These are phyloP conservation scores for Xanthia icteritia DNA, from an alignment of 2,888 invertebrate species.

Conservation along the genomic window DNA sequence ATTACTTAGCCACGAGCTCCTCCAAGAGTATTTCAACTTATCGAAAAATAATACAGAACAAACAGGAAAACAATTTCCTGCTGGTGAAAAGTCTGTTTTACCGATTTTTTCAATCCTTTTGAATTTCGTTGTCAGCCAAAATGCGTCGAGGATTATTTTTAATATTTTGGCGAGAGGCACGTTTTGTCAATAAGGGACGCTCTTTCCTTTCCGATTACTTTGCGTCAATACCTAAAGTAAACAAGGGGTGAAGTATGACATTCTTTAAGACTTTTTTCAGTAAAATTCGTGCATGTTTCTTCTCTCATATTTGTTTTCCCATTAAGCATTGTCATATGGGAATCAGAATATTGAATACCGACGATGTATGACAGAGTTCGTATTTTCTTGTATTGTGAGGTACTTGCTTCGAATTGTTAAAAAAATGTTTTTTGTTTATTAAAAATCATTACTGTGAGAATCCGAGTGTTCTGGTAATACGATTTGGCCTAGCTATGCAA, in stretches of 20 bases:
- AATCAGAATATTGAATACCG: slow-evolving; percentile 49
- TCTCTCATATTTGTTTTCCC: slow-evolving; percentile 68
- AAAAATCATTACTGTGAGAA: not conserved
- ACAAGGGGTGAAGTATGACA: slow-evolving; percentile 77
- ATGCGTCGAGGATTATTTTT: slow-evolving; percentile 78
- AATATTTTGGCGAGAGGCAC: slow-evolving; percentile 82
- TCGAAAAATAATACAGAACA: slow-evolving; percentile 57
- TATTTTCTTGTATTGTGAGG: slow-evolving; percentile 9
- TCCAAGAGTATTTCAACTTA: slow-evolving; percentile 40
- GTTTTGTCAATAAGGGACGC: slow-evolving; percentile 86
- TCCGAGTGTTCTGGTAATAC: not conserved
- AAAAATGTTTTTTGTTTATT: not conserved
- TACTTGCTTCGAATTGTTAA: not conserved
- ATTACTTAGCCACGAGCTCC: no score
- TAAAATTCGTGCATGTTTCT: slow-evolving; percentile 64
- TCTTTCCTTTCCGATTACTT: slow-evolving; percentile 82
- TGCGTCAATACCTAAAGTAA: slow-evolving; percentile 83
- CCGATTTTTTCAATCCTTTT: slow-evolving; percentile 67
- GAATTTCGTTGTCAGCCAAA: slow-evolving; percentile 71
- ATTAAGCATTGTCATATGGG: slow-evolving; percentile 64
- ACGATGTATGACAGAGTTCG: slow-evolving; percentile 15
- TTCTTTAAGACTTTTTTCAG: slow-evolving; percentile 68
- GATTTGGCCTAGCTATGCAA: not conserved
- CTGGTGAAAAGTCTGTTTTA: slow-evolving; percentile 34
- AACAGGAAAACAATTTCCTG: slow-evolving; percentile 63